Evolutionary conservation across 2,797 vertebrate genomes (phyloP).

Genomic region (Enteromius treurensis): DNA sequence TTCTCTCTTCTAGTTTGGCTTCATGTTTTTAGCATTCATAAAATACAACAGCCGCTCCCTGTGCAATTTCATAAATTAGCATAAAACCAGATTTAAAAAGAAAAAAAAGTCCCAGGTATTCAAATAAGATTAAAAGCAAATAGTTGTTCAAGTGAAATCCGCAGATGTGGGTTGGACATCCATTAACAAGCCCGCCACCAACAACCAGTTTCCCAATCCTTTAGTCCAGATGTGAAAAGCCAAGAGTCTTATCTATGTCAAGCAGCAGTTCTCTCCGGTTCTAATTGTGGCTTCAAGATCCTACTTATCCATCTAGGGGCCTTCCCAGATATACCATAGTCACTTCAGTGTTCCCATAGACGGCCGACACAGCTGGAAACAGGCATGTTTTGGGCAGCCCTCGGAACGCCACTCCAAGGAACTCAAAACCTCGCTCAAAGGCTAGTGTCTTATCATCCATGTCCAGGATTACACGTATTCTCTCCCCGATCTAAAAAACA

Average conservation of each 20-base stretch:
- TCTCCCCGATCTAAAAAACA: conserved; percentile 93
- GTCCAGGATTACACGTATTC: conserved; percentile 98
- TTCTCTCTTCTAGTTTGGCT: conserved; percentile 65
- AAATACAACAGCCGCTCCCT: conserved; percentile 45
- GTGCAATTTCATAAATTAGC: conserved; percentile 61
- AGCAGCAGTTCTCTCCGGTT: conserved; percentile 11
- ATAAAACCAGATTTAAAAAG: conserved; percentile 53
- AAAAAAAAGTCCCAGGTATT: conserved; percentile 49
- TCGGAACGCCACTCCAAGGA: conserved; percentile 95
- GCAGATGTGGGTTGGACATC: conserved; percentile 56
- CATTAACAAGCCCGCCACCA: conserved; percentile 5
- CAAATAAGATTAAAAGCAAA: conserved; percentile 68
- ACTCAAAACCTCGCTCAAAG: conserved; percentile 97
- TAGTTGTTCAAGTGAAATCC: conserved; percentile 64
- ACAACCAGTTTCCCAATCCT: conserved; percentile 23
- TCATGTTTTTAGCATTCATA: conserved; percentile 56
- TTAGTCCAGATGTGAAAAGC: conserved; percentile 42
- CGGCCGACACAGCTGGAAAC: conserved; percentile 96
- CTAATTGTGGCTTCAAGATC: conserved; percentile 37
- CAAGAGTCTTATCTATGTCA: conserved; percentile 40
- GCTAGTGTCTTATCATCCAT: conserved; percentile 99
- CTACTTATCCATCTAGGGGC: conserved; percentile 90
- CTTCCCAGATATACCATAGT: conserved; percentile 99
- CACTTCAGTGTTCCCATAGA: conserved; percentile 99
- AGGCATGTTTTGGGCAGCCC: conserved; percentile 95